Base-by-base conservation (phyloP, 1,140 invertebrate genomes). In the Plutomurus gul region DNA sequence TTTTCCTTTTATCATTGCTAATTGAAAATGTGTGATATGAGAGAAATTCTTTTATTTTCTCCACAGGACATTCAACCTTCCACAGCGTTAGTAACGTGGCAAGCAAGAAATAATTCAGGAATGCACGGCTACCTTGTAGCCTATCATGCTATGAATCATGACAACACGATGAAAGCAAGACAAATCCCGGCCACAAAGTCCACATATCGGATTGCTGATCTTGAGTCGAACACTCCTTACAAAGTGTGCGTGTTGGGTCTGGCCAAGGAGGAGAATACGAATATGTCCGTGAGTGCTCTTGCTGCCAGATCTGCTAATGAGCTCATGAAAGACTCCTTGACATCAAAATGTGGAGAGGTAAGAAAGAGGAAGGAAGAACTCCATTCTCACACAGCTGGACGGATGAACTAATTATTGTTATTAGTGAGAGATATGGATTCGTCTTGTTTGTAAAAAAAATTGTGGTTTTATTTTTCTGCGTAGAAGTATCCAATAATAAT, bases 91-190 rank as follows among this genome's bases (percentile, higher is more conserved):
- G 84, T 88, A 22, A 81, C 84, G 20, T 88, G 87, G 87, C 85
- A 95, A 85, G 94, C 93, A 82, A 90, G 94, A 82, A 95, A 96
- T 87, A 92, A 94, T 86, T 93, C 92, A 16, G 92, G 93, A 22
- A 89, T 97, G 75, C 92, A 92, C 82, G 94, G 93, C 70, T 96
- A 94, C 85, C 92, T 94, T 88, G 91, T 96, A 82, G 92, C 92
- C 81, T 95, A 95, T 88, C 93, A 94, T 84, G 90, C 92, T 36
- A 89, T 92, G 82, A 92, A 93, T 85, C 81, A 79, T 37, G 85
- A 89, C 70, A 87, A 90, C 75, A 77, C 83, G 13, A 87, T 89
- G 83, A 88, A 85, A 86, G 81, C 82, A 39, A 73, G 81, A 56
- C 79, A 79, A 25, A 83, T 82, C 39, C 82, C 82, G 43, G 72